Conservation (phyloP, 2,797 vertebrate genomes). For the Sebastes glaucus region DNA sequence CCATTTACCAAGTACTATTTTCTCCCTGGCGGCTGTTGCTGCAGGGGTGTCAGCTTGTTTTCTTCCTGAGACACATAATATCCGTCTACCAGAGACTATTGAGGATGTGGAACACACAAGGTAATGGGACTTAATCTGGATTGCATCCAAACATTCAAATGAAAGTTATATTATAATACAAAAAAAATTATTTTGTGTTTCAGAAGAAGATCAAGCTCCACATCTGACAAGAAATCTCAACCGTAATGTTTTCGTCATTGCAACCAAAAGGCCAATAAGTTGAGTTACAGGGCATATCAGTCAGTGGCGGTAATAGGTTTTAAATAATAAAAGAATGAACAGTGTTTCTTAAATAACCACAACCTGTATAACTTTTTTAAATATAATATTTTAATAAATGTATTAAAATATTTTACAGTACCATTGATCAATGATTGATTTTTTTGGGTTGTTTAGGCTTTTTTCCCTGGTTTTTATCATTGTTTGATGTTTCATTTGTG, state of each 20-base stretch:
- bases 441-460: too few species aligned
- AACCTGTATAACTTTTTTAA: too few species aligned
- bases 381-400: too few species aligned
- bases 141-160: neutral
- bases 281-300: neutral
- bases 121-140: conserved; percentile 15
- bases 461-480: too few species aligned
- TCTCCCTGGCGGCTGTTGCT: conserved; percentile 48
- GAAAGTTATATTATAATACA: neutral
- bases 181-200: conserved; percentile 10
- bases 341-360: neutral
- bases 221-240: conserved; percentile 13
- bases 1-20: conserved; percentile 55
- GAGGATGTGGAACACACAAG: conserved; percentile 70
- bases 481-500: too few species aligned
- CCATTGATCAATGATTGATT: too few species aligned
- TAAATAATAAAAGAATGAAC: neutral
- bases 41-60: conserved; percentile 40
- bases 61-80: conserved; percentile 69
- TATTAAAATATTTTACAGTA: too few species aligned
- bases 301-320: neutral
- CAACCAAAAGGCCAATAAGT: neutral
- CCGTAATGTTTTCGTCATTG: neutral
- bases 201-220: conserved; percentile 57
- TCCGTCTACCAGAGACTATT: conserved; percentile 71